Evolutionary conservation across 2,888 invertebrate genomes (phyloP), one percentile per base, ranked within the genome.

Genomic region (Digitonthophagus gazella): DNA sequence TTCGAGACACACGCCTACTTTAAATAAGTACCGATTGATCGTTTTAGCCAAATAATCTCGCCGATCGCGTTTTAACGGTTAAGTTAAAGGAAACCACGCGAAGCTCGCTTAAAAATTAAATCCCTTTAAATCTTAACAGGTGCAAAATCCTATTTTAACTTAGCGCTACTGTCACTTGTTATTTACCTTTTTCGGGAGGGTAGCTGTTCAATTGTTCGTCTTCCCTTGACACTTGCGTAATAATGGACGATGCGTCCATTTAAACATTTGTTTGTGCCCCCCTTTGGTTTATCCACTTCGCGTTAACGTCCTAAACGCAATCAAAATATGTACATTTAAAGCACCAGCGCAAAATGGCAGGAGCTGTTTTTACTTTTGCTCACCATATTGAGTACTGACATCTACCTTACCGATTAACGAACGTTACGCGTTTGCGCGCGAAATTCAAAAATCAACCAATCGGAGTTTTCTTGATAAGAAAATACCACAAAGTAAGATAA

Each of bases 191-290:
- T 87, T 95, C 95, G 88, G 91, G 88, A 86, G 91, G 89, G 89
- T 91, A 92, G 88, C 91, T 93, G 88, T 93, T 94, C 87, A 94
- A 89, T 88, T 93, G 93, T 87, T 96, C 96, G 90, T 96, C 96
- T 91, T 96, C 96, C 89, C 95, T 92, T 88, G 93, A 93, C 90
- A 96, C 96, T 91, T 96, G 95, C 87, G 96, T 95, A 87, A 96
- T 96, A 89, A 96, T 96, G 93, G 96, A 96, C 93, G 96, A 93
- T 91, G 94, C 95, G 95, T 96, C 96, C 96, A 95, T 95, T 91
- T 88, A 88, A 87, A 89, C 90, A 90, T 90, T 88, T 86, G 87
- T 83, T 85, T 79, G 69, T 78, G 61, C 61, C 18, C 73, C 73
- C 75, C 73, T 71, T 73, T n/a, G 72, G 69, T 74, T 75, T 77